Evolutionary conservation across 2,888 invertebrate species (phyloP), one percentile per base, ranked within the genome.

Genomic region (Torymus texanus): DNA sequence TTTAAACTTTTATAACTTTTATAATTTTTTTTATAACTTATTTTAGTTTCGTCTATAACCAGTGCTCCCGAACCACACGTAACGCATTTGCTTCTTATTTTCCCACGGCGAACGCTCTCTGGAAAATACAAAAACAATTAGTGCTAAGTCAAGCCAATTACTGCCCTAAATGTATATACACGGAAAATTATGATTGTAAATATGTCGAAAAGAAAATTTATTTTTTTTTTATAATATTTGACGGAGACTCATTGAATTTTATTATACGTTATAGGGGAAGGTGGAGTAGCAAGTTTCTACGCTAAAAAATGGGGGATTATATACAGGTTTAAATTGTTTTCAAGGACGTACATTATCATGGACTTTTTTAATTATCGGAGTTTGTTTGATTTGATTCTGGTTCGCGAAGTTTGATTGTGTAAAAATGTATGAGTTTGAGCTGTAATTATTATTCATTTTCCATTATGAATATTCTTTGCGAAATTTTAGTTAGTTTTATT

Each of bases 21-120:
- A n/a, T n/a, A n/a, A n/a, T n/a, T n/a, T n/a, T n/a, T n/a, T n/a
- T n/a, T n/a, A n/a, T n/a, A n/a, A n/a, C n/a, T n/a, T n/a, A n/a
- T n/a, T n/a, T n/a, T n/a, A n/a, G n/a, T 82, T 84, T 83, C 80
- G 82, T 72, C 59, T 67, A 70, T 75, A 71, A 67, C 67, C 75
- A 75, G 61, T 56, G 62, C 62, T 21, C 53, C 58, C 29, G 4
- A 12, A 68, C 53, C 72, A 41, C 58, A 65, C 29, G 24, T 58
- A 53, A 24, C 58, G n/a, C 63, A 61, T 78, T 72, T 24, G 72
- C 62, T 71, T 75, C 71, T 78, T 77, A 77, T 75, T 80, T 74
- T 70, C 66, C 66, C 73, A 65, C 66, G 74, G 73, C 65, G 73
- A 66, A 12, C 21, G 51, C 72, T 24, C 50, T 3, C 29, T 29